A percentile compares a stretch with the other conserved stretches of the same genome.
These are phyloP conservation scores for Lucilia sericata DNA, from an alignment of 1,140 invertebrate species.

Conservation along the genomic window DNA sequence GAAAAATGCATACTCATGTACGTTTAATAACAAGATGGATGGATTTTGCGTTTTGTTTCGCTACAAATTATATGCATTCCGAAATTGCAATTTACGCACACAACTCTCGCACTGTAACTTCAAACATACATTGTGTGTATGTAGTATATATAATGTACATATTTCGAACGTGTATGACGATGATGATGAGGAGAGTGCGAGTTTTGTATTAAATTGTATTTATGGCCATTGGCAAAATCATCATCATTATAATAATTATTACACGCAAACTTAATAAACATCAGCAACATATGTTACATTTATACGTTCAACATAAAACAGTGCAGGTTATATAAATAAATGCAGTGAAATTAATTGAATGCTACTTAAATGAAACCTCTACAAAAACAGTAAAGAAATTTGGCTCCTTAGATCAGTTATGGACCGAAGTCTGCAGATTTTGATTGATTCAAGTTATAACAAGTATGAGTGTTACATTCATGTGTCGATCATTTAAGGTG, in stretches of 20 bases:
- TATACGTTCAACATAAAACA: too few species aligned
- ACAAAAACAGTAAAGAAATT: too few species aligned
- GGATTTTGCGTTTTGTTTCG: constrained; percentile 6
- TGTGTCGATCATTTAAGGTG: too few species aligned
- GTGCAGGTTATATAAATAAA: too few species aligned
- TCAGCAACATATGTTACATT: constrained; percentile 32
- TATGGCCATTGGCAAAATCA: constrained; percentile 15
- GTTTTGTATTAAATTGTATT: constrained; percentile 15
- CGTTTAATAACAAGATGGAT: background rate
- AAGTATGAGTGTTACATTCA: too few species aligned
- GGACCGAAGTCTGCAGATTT: too few species aligned
- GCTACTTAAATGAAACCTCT: too few species aligned
- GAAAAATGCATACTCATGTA: background rate
- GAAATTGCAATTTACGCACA: constrained; percentile 7
- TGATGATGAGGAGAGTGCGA: background rate
- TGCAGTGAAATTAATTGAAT: too few species aligned
- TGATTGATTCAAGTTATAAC: too few species aligned
- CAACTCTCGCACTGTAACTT: background rate
- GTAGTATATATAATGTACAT: background rate
- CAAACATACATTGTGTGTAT: background rate
- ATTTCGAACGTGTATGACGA: background rate
- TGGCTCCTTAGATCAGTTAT: too few species aligned
- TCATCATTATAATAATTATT: constrained; percentile 33
- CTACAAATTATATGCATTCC: background rate
- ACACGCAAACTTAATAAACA: constrained; percentile 41